Base-by-base conservation (phyloP, 2,888 invertebrate genomes). In the Leucophora obtusa region DNA sequence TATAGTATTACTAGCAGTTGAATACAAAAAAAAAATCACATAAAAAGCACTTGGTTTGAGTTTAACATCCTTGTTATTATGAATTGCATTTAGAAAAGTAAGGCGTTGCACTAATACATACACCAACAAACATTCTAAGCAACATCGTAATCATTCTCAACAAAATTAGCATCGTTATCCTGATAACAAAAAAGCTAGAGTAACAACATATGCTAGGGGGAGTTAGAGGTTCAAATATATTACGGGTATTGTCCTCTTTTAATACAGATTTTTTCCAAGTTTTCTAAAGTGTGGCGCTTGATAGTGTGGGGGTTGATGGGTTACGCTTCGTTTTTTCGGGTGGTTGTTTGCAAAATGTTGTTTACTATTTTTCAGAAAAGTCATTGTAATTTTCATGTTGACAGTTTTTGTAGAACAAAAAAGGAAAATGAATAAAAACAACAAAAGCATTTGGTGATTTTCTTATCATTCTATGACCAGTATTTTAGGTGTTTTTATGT, bases 401-500 rank as follows among this genome's bases (percentile, higher is more conserved):
- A 77, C 77, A 66, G 66, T 72, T 72, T 72, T 47, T n/a, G 56
- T 62, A 51, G 47, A 62, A 66, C 62, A 17, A 21, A 43, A 56
- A 60, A 43, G 8, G 8, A 15, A 53, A 1, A 65, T 47, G 17
- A 60, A 33, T 17, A 38, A 18, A 28, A 53, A 43, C 10, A 62
- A 69, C 38, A 69, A 65, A n/a, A 70, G n/a, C 50, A 50, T 63
- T 24, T 56, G 54, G 33, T 62, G 78, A 78, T 78, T 72, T 72
- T 78, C 66, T 78, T 78, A 78, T 78, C 78, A 68, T 51, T 62
- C 72, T 59, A 38, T 72, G 59, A 9, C 72, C 66, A 72, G 78
- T 72, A 72, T 72, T 77, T 77, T 71, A 71, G 76, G 65, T 71
- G 70, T 77, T 65, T 77, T 77, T 71, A 65, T 71, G 53, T 18